Evolutionary conservation across 2,888 invertebrate genomes (phyloP).

Genomic region (Autographa pulchrina): DNA sequence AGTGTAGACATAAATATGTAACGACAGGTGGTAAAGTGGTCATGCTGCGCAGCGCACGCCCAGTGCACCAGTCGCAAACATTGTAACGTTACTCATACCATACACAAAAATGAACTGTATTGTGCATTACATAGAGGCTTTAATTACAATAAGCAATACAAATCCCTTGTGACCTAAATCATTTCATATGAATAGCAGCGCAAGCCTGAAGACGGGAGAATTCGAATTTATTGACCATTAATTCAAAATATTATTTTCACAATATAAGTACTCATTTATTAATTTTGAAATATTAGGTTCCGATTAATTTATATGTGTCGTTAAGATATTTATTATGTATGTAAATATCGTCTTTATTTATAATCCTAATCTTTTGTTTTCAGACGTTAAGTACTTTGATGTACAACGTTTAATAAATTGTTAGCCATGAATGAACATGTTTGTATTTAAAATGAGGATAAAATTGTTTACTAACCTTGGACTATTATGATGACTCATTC

Average conservation of each 20-base stretch:
- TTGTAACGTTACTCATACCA: conserved; percentile 65
- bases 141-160: conserved; percentile 63
- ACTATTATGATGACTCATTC: conserved; percentile 52
- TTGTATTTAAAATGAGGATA: conserved; percentile 40
- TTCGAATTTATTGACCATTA: conserved; percentile 90
- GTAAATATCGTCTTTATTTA: conserved; percentile 89
- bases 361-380: conserved; percentile 86
- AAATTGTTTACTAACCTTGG: conserved; percentile 48
- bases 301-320: conserved; percentile 90
- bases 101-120: conserved; percentile 80
- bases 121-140: conserved; percentile 66
- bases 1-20: conserved; percentile 90
- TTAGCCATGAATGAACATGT: conserved; percentile 62
- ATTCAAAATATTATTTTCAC: conserved; percentile 90
- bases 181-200: conserved; percentile 77
- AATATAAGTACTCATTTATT: conserved; percentile 90
- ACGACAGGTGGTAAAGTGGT: conserved; percentile 89
- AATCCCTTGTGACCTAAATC: conserved; percentile 64
- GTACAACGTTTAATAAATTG: conserved; percentile 71
- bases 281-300: conserved; percentile 90
- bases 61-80: conserved; percentile 67
- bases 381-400: conserved; percentile 73
- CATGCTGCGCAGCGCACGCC: conserved; percentile 89
- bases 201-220: conserved; percentile 89
- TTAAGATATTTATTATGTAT: conserved; percentile 89